Evolutionary conservation across 2,888 invertebrate species (phyloP).

Genomic region (Clistopyga incitator): DNA sequence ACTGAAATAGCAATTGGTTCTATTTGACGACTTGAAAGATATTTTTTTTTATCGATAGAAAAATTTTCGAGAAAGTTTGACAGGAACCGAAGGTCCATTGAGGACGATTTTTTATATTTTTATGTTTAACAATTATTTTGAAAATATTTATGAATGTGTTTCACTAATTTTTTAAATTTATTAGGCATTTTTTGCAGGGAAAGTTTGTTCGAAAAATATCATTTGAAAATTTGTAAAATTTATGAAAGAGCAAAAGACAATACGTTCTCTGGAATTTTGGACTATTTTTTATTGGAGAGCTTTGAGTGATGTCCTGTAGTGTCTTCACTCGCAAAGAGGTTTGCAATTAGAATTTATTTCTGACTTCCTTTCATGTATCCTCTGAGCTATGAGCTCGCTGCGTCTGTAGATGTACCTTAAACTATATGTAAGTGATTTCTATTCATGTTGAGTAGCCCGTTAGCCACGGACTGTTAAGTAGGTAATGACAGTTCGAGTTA

Average conservation of each 20-base stretch:
- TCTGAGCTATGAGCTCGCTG: neutral
- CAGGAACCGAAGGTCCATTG: too few relatives aligned
- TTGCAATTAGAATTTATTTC: conserved; percentile 18
- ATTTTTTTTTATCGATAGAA: too few relatives aligned
- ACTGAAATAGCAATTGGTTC: neutral
- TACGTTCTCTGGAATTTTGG: conserved; percentile 6
- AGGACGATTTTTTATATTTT: too few relatives aligned
- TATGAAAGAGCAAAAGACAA: too few relatives aligned
- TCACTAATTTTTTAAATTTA: too few relatives aligned
- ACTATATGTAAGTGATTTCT: conserved; percentile 49
- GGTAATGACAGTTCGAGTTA: conserved; percentile 55
- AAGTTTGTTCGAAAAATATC: too few relatives aligned
- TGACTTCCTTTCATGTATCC: conserved; percentile 27
- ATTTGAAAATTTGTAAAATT: too few relatives aligned
- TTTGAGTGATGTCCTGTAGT: conserved; percentile 14
- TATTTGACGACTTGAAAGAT: too few relatives aligned
- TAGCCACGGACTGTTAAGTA: conserved; percentile 58
- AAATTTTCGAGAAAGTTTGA: too few relatives aligned
- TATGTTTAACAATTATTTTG: too few relatives aligned
- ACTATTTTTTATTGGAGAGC: conserved; percentile 3
- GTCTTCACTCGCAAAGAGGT: neutral
- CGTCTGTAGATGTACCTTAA: conserved; percentile 2
- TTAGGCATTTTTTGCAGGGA: too few relatives aligned
- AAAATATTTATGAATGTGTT: too few relatives aligned
- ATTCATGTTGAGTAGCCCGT: conserved; percentile 55